Percentiles rank a stretch among this genome's conserved stretches.
These are phyloP conservation scores for Calephelis nemesis DNA, from an alignment of 1,140 invertebrate genomes.

Conservation along the genomic window DNA sequence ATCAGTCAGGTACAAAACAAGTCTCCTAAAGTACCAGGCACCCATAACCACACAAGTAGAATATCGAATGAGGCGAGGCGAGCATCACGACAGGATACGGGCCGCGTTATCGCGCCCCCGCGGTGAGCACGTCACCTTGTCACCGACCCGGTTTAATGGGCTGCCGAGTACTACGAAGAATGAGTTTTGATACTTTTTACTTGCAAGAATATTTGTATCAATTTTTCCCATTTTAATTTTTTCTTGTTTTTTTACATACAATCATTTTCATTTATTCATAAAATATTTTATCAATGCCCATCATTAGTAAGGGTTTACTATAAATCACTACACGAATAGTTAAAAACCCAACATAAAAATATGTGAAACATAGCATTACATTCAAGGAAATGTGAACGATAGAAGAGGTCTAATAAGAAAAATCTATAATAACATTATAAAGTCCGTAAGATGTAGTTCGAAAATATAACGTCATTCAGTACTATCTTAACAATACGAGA, in stretches of 20 bases:
- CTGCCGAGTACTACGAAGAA: constrained; percentile 51
- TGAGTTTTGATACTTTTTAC: constrained; percentile 51
- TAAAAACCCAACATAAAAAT: no score
- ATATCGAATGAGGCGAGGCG: constrained; percentile 53
- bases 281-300: no score
- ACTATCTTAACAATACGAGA: no score
- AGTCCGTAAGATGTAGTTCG: no score
- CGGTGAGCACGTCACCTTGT: constrained; percentile 70
- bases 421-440: no score
- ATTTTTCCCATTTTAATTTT: background rate
- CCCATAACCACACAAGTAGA: constrained; percentile 45
- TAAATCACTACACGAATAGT: no score
- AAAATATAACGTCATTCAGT: no score
- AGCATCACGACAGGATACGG: constrained; percentile 64
- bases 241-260: background rate
- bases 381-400: no score
- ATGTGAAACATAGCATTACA: no score
- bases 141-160: constrained; percentile 74
- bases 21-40: constrained; percentile 35
- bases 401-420: no score
- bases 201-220: background rate
- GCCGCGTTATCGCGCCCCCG: constrained; percentile 64
- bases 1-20: constrained; percentile 27
- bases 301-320: no score
- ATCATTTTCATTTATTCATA: no score